Evolutionary conservation across 2,113 vertebrate species (phyloP).

Genomic region (Propithecus coquereli): DNA sequence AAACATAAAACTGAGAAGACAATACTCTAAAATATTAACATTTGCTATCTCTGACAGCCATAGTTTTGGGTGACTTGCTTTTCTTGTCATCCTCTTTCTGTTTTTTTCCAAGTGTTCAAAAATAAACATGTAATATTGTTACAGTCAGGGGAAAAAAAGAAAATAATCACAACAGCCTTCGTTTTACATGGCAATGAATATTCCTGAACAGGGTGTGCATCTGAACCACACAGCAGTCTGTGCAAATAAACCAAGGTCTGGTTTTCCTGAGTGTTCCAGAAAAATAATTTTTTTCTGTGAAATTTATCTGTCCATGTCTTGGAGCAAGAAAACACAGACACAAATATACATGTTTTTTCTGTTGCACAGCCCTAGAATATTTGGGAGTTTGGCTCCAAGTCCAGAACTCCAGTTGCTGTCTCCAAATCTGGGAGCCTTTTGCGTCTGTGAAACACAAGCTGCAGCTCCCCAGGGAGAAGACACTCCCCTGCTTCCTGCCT

Average conservation of each 20-base stretch:
- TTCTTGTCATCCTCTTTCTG: background rate
- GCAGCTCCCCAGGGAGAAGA: background rate
- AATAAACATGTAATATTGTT: background rate
- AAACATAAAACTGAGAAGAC: background rate
- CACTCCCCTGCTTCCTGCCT: slow-evolving; percentile 17
- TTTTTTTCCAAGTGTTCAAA: background rate
- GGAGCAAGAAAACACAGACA: slow-evolving; percentile 44
- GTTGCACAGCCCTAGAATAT: slow-evolving; percentile 4
- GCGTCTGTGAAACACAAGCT: slow-evolving; percentile 53
- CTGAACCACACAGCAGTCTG: background rate
- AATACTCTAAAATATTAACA: background rate
- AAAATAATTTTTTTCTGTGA: slow-evolving; percentile 4
- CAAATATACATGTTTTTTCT: background rate
- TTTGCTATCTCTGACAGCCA: background rate
- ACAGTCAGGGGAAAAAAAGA: background rate
- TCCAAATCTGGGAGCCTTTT: slow-evolving; percentile 58
- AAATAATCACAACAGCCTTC: background rate
- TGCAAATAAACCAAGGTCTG: slow-evolving; percentile 20
- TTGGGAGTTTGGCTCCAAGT: slow-evolving; percentile 46
- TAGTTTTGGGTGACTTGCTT: background rate
- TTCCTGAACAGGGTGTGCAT: background rate
- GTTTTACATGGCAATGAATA: background rate
- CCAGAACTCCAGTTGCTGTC: slow-evolving; percentile 23
- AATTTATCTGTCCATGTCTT: background rate
- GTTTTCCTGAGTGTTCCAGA: slow-evolving; percentile 42